These are phyloP conservation scores for Caenorhabditis inopinata DNA, from an alignment of 1,140 invertebrate genomes.

Conservation along the genomic window DNA sequence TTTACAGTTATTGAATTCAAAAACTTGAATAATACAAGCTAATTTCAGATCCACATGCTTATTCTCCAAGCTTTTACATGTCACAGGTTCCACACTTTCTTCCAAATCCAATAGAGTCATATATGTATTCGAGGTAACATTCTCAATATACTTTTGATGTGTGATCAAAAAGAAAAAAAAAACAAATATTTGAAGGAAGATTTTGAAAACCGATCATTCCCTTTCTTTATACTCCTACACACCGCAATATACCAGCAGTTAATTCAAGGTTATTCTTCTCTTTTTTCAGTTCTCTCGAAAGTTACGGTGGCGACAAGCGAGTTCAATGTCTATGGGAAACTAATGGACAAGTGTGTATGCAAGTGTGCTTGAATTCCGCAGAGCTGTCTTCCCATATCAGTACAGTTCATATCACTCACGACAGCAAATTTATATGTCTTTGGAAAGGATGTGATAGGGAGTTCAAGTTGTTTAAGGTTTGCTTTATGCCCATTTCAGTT, in stretches of 20 bases:
- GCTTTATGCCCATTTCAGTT: too few species aligned
- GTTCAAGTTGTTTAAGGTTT: slow-evolving; percentile 15
- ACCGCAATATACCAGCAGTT: not conserved
- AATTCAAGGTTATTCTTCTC: slow-evolving; percentile 13
- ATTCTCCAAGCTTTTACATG: not conserved
- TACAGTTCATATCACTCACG: not conserved
- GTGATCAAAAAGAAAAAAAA: too few species aligned
- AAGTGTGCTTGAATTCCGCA: not conserved
- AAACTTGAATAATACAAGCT: too few species aligned
- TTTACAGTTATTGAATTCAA: too few species aligned
- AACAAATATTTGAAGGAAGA: too few species aligned
- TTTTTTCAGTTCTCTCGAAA: not conserved
- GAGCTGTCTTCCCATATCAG: not conserved
- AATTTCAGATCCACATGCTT: not conserved
- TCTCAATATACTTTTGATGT: too few species aligned
- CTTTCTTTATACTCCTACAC: too few species aligned
- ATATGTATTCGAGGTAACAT: not conserved
- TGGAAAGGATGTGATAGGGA: slow-evolving; percentile 10
- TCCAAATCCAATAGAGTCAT: not conserved
- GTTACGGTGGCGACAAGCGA: not conserved
- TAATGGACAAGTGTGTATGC: not conserved
- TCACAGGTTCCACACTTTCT: not conserved
- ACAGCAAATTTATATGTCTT: slow-evolving; percentile 6
- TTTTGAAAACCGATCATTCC: too few species aligned
- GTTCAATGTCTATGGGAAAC: slow-evolving; percentile 3